These are phyloP conservation scores for Leucophenga maculata DNA, from an alignment of 2,888 invertebrate genomes.

Conservation along the genomic window DNA sequence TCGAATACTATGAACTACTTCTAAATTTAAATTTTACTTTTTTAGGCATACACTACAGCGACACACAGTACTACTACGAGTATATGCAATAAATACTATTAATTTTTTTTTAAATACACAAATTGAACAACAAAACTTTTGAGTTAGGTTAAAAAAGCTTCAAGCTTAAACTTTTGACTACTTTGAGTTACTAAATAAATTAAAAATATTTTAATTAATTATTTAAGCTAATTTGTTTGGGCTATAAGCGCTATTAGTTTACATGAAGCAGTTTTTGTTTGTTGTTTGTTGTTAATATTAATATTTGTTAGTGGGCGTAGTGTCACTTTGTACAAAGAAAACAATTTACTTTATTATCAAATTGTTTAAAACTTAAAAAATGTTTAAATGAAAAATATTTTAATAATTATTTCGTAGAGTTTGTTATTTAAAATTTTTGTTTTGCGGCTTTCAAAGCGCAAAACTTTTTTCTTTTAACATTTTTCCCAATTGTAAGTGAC, in stretches of 20 bases:
- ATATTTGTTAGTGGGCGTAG: slow-evolving; percentile 14
- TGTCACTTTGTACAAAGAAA: slow-evolving; percentile 19
- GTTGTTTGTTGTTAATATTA: not conserved
- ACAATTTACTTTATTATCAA: not conserved
- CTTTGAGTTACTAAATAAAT: too few species aligned
- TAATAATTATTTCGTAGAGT: slow-evolving; percentile 32
- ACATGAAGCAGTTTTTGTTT: slow-evolving; percentile 3
- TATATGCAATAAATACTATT: too few species aligned
- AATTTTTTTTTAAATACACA: too few species aligned
- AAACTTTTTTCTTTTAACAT: slow-evolving; percentile 59
- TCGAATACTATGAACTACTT: too few species aligned
- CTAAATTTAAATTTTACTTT: too few species aligned
- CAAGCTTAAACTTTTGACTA: too few species aligned
- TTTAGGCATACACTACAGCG: too few species aligned
- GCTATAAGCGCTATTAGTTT: slow-evolving; percentile 2
- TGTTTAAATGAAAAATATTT: slow-evolving; percentile 16
- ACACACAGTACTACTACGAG: too few species aligned
- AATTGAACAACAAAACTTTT: too few species aligned
- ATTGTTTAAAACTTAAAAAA: slow-evolving; percentile 25
- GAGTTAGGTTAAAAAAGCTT: too few species aligned
- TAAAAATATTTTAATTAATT: not conserved
- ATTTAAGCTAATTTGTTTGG: not conserved
- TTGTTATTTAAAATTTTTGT: slow-evolving; percentile 39
- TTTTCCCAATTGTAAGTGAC: slow-evolving; percentile 72
- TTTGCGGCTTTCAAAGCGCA: slow-evolving; percentile 39